Base-by-base conservation (phyloP, 2,888 invertebrate species). In the Macaria notata region DNA sequence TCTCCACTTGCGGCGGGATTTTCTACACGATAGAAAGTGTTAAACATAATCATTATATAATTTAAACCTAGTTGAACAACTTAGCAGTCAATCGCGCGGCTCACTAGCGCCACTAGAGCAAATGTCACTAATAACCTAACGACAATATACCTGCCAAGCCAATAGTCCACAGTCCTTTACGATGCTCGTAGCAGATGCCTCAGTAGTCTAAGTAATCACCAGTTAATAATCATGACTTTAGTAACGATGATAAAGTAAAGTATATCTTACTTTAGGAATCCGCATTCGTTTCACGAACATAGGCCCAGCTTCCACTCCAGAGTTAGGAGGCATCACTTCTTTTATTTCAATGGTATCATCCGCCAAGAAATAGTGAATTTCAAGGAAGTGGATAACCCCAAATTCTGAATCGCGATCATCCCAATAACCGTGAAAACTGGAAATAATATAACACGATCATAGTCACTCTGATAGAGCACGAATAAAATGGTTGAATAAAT, bases 321-420 rank as follows among this genome's bases (percentile, higher is more conserved):
- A 94, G 75, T 95, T 95, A 0, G 93, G 86, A 0, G 93, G 88
- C 49, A 94, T 78, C 44, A 92, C 92, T 84, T 98, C 98, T 69
- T 95, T 95, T 4, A 98, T 95, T 81, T 98, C 97, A 7, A 98
- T 95, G 0, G 97, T 97, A 71, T 97, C 96, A 73, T 98, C 98
- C 0, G 96, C 94, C 47, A 98, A 88, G 84, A 95, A 98, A 77
- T 96, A 98, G 73, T 95, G 94, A 9, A 98, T 89, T 74, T 97
- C 95, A 59, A 98, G 84, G 69, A 94, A 92, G 65, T 97, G 95
- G 31, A 97, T 83, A 56, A 94, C 94, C 0, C 98, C 98, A 74
- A 94, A 95, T 75, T 95, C 94, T 0, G 94, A 94, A 8, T 94
- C 93, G 1, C 95, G 93, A 76, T 98, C 98, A 75, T 98, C 97